These are phyloP conservation scores for Sebastes trivittatus DNA, from an alignment of 2,797 vertebrate genomes.

Conservation along the genomic window DNA sequence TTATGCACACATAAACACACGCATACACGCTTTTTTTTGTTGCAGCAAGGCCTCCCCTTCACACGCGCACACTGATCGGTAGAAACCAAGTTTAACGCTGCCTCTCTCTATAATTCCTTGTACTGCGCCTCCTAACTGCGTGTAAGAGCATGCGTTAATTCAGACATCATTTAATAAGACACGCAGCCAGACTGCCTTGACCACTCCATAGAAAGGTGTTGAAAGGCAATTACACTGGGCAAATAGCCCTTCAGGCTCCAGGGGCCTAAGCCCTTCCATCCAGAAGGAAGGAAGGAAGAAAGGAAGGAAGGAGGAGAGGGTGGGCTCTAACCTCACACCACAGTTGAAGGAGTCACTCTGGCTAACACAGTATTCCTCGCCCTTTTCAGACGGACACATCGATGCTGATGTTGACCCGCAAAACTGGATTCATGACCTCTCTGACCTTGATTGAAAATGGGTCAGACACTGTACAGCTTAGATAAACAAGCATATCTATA, in stretches of 20 bases:
- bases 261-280: conserved; percentile 70
- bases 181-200: conserved; percentile 74
- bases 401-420: neutral
- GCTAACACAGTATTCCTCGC: neutral
- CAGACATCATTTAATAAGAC: conserved; percentile 87
- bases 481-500: neutral
- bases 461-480: neutral
- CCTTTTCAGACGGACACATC: neutral
- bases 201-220: conserved; percentile 82
- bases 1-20: conserved; percentile 39
- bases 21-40: conserved; percentile 4
- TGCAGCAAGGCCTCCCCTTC: conserved; percentile 19
- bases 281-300: conserved; percentile 18
- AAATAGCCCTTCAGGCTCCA: conserved; percentile 78
- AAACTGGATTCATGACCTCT: neutral
- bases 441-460: neutral
- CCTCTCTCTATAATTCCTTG: conserved; percentile 81
- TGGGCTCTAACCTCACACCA: conserved; percentile 25
- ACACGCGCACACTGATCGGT: conserved; percentile 72
- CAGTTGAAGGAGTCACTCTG: conserved; percentile 29
- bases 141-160: conserved; percentile 83
- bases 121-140: conserved; percentile 75
- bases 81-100: conserved; percentile 78
- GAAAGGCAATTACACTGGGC: conserved; percentile 80
- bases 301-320: neutral